A percentile compares a stretch with the other conserved stretches of the same genome.
phyloP scores from a whole-genome alignment of 2,888 invertebrate species.

The Nemurella pictetii region DNA sequence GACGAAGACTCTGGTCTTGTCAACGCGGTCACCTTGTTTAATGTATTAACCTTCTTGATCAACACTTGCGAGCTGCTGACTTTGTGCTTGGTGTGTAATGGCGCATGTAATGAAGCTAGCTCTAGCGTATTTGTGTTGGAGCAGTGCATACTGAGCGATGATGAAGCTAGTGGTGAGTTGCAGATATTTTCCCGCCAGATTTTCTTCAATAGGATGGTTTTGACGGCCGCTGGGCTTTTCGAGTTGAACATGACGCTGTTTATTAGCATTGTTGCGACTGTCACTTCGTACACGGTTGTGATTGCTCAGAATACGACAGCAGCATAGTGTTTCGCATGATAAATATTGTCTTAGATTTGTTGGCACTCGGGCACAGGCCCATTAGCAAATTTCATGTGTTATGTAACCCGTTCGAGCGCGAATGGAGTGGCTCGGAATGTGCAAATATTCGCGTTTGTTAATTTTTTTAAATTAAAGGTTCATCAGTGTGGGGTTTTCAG shows the following conservation, averaged over 20 bases:
- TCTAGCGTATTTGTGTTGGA: not conserved
- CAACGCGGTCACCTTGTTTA: not conserved
- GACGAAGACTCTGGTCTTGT: not conserved
- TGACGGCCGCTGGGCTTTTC: not conserved
- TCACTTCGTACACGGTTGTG: not conserved
- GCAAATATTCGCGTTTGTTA: too few relatives aligned
- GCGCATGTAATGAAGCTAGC: not conserved
- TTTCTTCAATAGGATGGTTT: not conserved
- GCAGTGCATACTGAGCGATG: not conserved
- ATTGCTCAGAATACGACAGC: not conserved
- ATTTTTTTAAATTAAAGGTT: too few relatives aligned
- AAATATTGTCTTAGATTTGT: too few relatives aligned
- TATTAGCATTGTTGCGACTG: not conserved
- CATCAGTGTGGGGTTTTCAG: too few relatives aligned
- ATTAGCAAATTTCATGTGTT: too few relatives aligned
- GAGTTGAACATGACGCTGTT: not conserved
- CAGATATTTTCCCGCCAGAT: not conserved
- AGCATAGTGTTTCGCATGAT: too few relatives aligned
- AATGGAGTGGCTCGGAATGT: too few relatives aligned
- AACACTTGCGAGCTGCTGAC: not conserved
- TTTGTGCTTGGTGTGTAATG: not conserved
- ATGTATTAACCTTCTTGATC: not conserved
- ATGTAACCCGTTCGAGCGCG: too few relatives aligned
- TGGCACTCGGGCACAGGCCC: too few relatives aligned
- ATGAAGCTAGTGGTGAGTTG: not conserved